Conservation (phyloP, 2,888 invertebrate species). For the Thecocarcelia acutangulata region DNA sequence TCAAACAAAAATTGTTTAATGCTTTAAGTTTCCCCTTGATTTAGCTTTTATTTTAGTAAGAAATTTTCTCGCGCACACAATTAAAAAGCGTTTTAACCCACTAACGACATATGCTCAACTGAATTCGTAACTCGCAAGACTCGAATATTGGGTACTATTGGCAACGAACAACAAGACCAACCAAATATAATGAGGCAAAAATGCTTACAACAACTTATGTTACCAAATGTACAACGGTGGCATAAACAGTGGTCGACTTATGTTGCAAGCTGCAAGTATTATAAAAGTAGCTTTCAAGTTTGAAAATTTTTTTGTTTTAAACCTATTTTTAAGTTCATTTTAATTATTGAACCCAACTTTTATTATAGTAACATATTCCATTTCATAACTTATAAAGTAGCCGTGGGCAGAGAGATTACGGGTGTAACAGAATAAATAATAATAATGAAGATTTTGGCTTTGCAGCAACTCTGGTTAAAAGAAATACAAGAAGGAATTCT, state of each 20-base stretch:
- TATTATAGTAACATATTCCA: too few relatives aligned
- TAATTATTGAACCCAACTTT: too few relatives aligned
- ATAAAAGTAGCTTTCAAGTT: background rate
- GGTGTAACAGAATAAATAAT: too few relatives aligned
- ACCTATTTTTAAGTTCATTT: too few relatives aligned
- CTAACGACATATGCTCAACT: conserved; percentile 72
- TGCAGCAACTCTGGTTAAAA: too few relatives aligned
- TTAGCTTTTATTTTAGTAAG: conserved; percentile 26
- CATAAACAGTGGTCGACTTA: conserved; percentile 37
- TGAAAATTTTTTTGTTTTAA: background rate
- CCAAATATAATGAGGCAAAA: conserved; percentile 56
- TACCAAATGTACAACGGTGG: conserved; percentile 17
- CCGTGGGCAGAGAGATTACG: too few relatives aligned
- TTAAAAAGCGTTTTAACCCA: conserved; percentile 61
- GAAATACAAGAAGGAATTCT: too few relatives aligned
- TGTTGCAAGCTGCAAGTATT: background rate
- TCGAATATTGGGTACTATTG: conserved; percentile 66
- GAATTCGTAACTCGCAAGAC: conserved; percentile 70
- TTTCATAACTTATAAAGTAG: too few relatives aligned
- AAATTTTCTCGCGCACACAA: conserved; percentile 31
- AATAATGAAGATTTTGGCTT: too few relatives aligned
- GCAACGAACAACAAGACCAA: conserved; percentile 61
- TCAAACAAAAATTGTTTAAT: conserved; percentile 33
- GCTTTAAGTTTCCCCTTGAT: conserved; percentile 13
- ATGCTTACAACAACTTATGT: conserved; percentile 37